phyloP scores from a whole-genome alignment of 2,888 invertebrate species.

The Venusia cambrica region DNA sequence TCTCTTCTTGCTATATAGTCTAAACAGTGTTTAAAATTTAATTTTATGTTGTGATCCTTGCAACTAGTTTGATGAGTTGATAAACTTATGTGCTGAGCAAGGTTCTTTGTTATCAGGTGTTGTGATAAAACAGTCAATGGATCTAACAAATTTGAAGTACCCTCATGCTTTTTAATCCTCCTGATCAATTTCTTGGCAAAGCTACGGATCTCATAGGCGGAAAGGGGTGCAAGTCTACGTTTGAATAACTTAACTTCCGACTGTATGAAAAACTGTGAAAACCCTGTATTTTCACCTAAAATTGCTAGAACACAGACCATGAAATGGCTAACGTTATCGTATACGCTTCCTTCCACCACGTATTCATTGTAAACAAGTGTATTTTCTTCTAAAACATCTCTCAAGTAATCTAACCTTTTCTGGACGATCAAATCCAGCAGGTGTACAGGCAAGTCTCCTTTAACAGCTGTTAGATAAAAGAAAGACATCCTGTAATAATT shows the following conservation, averaged over 20 bases:
- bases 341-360: constrained; percentile 79
- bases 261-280: constrained; percentile 53
- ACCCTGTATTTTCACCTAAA: constrained; percentile 46
- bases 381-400: constrained; percentile 50
- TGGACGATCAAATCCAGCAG: constrained; percentile 75
- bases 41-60: constrained; percentile 47
- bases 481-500: no score
- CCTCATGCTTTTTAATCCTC: constrained; percentile 45
- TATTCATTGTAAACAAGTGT: constrained; percentile 69
- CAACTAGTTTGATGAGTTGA: constrained; percentile 44
- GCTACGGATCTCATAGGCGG: constrained; percentile 56
- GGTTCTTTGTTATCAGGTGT: constrained; percentile 54
- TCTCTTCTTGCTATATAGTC: constrained; percentile 74
- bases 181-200: constrained; percentile 60
- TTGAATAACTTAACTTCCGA: constrained; percentile 58
- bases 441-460: constrained; percentile 76
- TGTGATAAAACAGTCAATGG: constrained; percentile 53
- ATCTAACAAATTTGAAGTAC: constrained; percentile 34
- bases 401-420: constrained; percentile 75
- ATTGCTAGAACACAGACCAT: constrained; percentile 67
- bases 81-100: constrained; percentile 55
- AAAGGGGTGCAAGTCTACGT: constrained; percentile 43
- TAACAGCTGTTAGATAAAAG: constrained; percentile 80
- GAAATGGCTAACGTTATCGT: constrained; percentile 82
- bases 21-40: constrained; percentile 80